Evolutionary conservation across 1,140 invertebrate species (phyloP).

Genomic region (Diabrotica undecimpunctata): DNA sequence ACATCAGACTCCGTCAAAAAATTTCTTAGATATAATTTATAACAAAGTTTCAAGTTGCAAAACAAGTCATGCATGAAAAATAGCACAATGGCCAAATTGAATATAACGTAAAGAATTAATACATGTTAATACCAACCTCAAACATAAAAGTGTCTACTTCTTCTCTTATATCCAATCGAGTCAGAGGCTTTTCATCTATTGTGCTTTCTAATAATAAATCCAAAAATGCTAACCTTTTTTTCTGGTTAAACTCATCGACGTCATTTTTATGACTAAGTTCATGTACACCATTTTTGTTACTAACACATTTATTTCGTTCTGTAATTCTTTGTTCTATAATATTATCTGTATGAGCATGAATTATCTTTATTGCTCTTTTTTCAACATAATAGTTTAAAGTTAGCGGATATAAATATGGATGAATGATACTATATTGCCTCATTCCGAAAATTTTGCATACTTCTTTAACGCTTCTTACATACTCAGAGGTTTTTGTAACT

Average conservation of each 20-base stretch:
- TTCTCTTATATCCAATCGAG: constrained; percentile 67
- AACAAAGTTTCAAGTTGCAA: too few relatives aligned
- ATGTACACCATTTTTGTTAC: constrained; percentile 17
- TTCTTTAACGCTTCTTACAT: constrained; percentile 69
- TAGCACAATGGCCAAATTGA: not conserved
- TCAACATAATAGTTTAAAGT: constrained; percentile 38
- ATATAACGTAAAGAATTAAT: not conserved
- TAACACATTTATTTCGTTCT: constrained; percentile 9
- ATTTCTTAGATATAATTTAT: too few relatives aligned
- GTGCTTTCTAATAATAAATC: constrained; percentile 66
- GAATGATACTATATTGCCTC: constrained; percentile 20
- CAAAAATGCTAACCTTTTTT: constrained; percentile 65
- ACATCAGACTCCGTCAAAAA: too few relatives aligned
- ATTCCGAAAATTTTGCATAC: constrained; percentile 44
- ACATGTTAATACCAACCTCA: constrained; percentile 53
- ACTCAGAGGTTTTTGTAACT: constrained; percentile 63
- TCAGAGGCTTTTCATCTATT: constrained; percentile 55
- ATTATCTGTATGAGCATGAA: constrained; percentile 48
- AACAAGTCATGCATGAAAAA: not conserved
- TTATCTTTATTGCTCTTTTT: constrained; percentile 51
- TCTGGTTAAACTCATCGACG: constrained; percentile 43
- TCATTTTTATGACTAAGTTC: too few relatives aligned
- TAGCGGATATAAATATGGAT: constrained; percentile 27
- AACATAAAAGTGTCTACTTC: constrained; percentile 86
- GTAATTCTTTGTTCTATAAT: constrained; percentile 40